Base-by-base conservation (phyloP, 2,797 vertebrate species). In the Falco naumanni region DNA sequence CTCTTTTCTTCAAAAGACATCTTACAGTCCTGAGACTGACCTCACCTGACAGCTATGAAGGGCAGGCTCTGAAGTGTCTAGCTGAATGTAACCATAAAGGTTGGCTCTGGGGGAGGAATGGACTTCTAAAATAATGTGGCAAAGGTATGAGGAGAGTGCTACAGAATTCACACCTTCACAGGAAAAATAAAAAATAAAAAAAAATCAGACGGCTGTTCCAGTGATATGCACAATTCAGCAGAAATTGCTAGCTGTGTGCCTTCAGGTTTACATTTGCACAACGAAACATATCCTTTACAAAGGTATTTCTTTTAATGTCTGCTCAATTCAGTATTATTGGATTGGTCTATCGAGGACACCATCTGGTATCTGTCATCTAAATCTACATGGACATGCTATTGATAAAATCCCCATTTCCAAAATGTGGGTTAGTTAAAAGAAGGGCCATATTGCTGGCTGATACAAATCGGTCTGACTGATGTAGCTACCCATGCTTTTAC, bases 301-400 rank as follows among this genome's bases (percentile, higher is more conserved):
- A 96, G 90, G 81, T 96, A 94, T 92, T 93, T 85, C 84, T 86
- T 87, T 48, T 78, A 90, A 89, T 81, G 72, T 78, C 90, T 91
- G 65, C 90, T 95, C 89, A 79, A 84, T 85, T 96, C 84, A 29
- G 34, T 85, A 95, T 95, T 92, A 97, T 92, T 95, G 94, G 82
- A 94, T 86, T 92, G 91, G 93, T 84, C 94, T 96, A 83, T 1
- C 71, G 90, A 95, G 93, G 87, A 94, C 89, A 85, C 94, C 90
- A 94, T 87, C 93, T 90, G 92, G 92, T 94, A 94, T 92, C 69
- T 71, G 71, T 93, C 94, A 96, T 83, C 90, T 57, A 94, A 92
- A 96, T 91, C 82, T 89, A 75, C 79, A 59, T 48, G 68, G 96
- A 94, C 89, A 81, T 4, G 50, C 94, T 75, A 92, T 94, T 8